These are phyloP conservation scores for Beris morrisii DNA, from an alignment of 2,888 invertebrate genomes.

Conservation along the genomic window DNA sequence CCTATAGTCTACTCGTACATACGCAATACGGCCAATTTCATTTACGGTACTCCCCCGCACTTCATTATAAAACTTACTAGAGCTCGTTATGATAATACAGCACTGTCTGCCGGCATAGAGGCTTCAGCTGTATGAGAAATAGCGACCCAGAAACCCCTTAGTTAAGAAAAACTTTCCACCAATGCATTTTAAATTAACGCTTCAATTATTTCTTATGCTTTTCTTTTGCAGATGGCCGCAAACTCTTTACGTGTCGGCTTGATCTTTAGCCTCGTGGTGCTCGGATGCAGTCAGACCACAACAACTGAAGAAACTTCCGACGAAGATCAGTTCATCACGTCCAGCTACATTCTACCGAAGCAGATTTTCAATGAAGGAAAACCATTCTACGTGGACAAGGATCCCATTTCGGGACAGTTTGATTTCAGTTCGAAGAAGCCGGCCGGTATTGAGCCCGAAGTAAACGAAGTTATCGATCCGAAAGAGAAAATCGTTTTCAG, in stretches of 20 bases:
- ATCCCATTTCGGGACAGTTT: constrained; percentile 67
- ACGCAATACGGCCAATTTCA: no score
- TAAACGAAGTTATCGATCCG: constrained; percentile 54
- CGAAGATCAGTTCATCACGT: constrained; percentile 51
- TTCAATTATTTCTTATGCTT: constrained; percentile 6
- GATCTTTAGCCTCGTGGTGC: not conserved
- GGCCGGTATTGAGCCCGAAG: constrained; percentile 53
- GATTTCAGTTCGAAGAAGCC: constrained; percentile 63
- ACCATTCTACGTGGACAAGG: constrained; percentile 70
- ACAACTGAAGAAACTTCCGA: constrained; percentile 38
- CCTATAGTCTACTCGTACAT: no score
- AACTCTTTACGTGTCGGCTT: not conserved
- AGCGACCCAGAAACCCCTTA: no score
- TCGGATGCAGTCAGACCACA: not conserved
- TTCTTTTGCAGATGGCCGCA: constrained; percentile 28
- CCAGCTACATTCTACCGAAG: constrained; percentile 57
- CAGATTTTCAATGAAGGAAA: constrained; percentile 69
- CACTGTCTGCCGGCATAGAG: no score
- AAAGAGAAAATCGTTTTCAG: constrained; percentile 61
- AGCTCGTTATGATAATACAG: no score
- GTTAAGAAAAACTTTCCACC: no score
- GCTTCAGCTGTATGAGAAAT: no score
- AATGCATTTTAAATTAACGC: no score
- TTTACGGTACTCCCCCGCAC: no score
- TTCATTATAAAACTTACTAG: no score